Evolutionary conservation across 2,113 vertebrate genomes (phyloP), one percentile per base, ranked within the genome.

Genomic region (Oreotrochilus melanogaster): DNA sequence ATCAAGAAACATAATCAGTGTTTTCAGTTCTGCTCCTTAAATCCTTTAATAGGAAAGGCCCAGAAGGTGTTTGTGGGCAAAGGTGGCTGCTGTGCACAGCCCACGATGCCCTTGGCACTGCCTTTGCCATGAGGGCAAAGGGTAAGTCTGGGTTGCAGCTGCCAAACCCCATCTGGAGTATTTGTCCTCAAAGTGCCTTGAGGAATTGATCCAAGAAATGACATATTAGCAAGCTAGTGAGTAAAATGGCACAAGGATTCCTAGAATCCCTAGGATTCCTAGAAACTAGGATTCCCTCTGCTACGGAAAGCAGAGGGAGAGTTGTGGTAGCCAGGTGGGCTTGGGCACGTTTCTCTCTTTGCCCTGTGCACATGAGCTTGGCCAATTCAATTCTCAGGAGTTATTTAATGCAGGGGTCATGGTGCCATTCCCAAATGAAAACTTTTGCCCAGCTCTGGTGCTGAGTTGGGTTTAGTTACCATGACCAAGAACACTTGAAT

Each of bases 221-320:
- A 31, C 17, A 4, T 15, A 37, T 14, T 58, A 14, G 33, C 37
- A 54, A n/a, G 31, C 7, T 27, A 64, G 43, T 0, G 2, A 74
- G 17, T 31, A 71, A 72, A 92, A 71, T 1, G 2, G 14, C 70
- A 88, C 28, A 11, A 4, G 43, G 37, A 18, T 14, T 69, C 45
- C 37, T 17, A 61, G 19, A 39, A 37, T 14, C 64, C 45, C 37
- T 17, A 61, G 19, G 35, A 37, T 14, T 69, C 45, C 37, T 17
- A 61, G 19, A 39, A n/a, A n/a, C n/a, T n/a, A 37, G 35, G 35
- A 37, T 37, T 37, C 35, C 1, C 33, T 76, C 9, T 0, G 0
- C 45, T 27, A 1, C 0, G 39, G 43, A 47, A 58, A 37, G 75
- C 0, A 42, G 61, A 64, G 2, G 31, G 23, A 64, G 15, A 78